phyloP scores from a whole-genome alignment of 2,888 invertebrate species.

The Caenorhabditis sulstoni region DNA sequence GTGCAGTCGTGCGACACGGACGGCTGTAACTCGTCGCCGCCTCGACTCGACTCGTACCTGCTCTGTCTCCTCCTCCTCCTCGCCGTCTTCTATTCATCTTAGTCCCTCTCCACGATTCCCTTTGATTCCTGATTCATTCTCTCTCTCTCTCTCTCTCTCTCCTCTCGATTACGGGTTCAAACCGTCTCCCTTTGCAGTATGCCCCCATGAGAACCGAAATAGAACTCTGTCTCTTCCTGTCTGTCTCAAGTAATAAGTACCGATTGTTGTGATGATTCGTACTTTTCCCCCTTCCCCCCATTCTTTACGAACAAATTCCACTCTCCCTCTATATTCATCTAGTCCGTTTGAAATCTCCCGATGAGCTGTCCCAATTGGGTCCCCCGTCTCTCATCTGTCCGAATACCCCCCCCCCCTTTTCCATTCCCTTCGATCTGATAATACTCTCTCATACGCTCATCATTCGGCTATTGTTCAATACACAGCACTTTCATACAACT shows the following conservation, averaged over 20 bases:
- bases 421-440: not conserved
- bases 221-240: not conserved
- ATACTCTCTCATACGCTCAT: not conserved
- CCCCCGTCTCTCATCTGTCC: constrained; percentile 6
- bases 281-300: constrained; percentile 18
- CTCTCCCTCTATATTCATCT: no score
- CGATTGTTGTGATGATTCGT: constrained; percentile 55
- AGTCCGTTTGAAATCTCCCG: no score
- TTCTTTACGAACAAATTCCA: not conserved
- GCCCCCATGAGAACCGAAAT: constrained; percentile 2
- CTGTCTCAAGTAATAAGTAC: constrained; percentile 35
- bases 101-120: constrained; percentile 4
- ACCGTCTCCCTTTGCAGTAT: not conserved
- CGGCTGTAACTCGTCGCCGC: constrained; percentile 74
- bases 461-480: no score
- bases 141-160: constrained; percentile 8
- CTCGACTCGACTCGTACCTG: constrained; percentile 24
- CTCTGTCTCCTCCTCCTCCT: constrained; percentile 21
- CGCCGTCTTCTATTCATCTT: constrained; percentile 6
- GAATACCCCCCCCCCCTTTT: constrained; percentile 1
- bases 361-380: not conserved
- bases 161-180: constrained; percentile 20
- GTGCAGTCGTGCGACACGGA: constrained; percentile 78
- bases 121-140: constrained; percentile 4
- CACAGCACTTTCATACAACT: constrained; percentile 31